Conservation (phyloP, 2,797 vertebrate species). For the Arnoldichthys spilopterus region DNA sequence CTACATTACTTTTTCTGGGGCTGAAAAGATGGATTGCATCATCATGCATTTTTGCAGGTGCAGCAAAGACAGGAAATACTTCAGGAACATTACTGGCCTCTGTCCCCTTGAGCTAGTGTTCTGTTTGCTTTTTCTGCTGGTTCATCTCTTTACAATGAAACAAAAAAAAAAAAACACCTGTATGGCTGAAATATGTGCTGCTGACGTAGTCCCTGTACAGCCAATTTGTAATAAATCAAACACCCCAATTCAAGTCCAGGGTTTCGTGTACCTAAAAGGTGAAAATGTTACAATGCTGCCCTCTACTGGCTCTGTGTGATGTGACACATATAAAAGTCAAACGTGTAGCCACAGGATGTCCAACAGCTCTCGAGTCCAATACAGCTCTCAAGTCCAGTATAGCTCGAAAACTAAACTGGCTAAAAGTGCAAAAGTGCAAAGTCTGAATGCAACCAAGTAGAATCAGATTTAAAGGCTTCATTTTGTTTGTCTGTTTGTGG, state of each 20-base stretch:
- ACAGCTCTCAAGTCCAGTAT: too few species aligned
- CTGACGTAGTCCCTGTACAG: constrained; percentile 41
- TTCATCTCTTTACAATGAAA: constrained; percentile 50
- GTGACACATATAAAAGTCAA: not conserved
- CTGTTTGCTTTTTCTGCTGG: constrained; percentile 49
- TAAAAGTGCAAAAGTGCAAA: too few species aligned
- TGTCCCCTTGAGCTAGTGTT: constrained; percentile 38
- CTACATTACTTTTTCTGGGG: constrained; percentile 20
- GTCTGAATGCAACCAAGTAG: too few species aligned
- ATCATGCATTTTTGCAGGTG: constrained; percentile 49
- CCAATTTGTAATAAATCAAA: constrained; percentile 54
- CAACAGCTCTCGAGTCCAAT: too few species aligned
- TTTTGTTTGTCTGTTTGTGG: too few species aligned
- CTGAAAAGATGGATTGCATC: constrained; percentile 55
- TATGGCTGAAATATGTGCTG: constrained; percentile 46
- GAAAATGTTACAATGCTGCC: constrained; percentile 41
- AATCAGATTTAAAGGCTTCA: too few species aligned
- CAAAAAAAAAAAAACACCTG: constrained; percentile 47
- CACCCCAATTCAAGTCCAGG: constrained; percentile 4
- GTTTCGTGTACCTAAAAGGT: not conserved
- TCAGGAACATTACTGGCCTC: constrained; percentile 33
- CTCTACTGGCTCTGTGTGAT: constrained; percentile 38
- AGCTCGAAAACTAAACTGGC: too few species aligned
- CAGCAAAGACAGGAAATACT: constrained; percentile 51
- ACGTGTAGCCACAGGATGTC: too few species aligned